These are phyloP conservation scores for Pseudachorutes palmiensis DNA, from an alignment of 1,140 invertebrate species.

Conservation along the genomic window DNA sequence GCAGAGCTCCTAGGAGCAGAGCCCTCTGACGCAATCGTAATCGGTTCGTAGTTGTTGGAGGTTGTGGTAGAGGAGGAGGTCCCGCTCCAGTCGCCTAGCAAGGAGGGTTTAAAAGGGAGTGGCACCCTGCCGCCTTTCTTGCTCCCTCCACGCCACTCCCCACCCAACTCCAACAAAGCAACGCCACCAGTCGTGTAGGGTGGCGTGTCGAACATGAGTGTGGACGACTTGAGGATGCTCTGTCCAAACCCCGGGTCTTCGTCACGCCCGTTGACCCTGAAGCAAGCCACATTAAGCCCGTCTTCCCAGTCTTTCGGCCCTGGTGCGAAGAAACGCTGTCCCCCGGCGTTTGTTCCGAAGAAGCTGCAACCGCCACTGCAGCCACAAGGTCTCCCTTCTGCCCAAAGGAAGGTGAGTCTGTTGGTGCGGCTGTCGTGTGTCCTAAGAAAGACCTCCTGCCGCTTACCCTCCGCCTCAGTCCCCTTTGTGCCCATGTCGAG, in stretches of 20 bases:
- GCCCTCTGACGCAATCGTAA: no score
- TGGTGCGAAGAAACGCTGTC: constrained; percentile 77
- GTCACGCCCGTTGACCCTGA: constrained; percentile 56
- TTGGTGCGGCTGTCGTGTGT: constrained; percentile 80
- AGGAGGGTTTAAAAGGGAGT: constrained; percentile 30
- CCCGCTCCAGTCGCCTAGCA: constrained; percentile 33
- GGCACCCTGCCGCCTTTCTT: constrained; percentile 22
- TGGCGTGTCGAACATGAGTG: constrained; percentile 82
- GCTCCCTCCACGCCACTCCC: constrained; percentile 27
- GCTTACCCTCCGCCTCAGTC: constrained; percentile 22
- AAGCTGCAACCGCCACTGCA: constrained; percentile 77
- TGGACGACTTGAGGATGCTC: constrained; percentile 77
- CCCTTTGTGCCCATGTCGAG: constrained; percentile 74
- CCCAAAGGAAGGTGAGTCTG: constrained; percentile 91
- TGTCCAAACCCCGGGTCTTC: constrained; percentile 80
- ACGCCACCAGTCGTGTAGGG: constrained; percentile 62
- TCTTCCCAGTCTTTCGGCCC: constrained; percentile 66
- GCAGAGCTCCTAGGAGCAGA: no score
- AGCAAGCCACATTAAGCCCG: constrained; percentile 70
- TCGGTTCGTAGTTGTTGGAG: no score
- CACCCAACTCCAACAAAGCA: constrained; percentile 55
- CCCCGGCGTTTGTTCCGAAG: constrained; percentile 83
- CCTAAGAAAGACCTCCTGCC: constrained; percentile 72
- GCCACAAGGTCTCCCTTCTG: constrained; percentile 43
- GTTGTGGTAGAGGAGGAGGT: constrained; percentile 30